Conservation (phyloP, 2,113 vertebrate genomes). For the Pterocles burchelli region DNA sequence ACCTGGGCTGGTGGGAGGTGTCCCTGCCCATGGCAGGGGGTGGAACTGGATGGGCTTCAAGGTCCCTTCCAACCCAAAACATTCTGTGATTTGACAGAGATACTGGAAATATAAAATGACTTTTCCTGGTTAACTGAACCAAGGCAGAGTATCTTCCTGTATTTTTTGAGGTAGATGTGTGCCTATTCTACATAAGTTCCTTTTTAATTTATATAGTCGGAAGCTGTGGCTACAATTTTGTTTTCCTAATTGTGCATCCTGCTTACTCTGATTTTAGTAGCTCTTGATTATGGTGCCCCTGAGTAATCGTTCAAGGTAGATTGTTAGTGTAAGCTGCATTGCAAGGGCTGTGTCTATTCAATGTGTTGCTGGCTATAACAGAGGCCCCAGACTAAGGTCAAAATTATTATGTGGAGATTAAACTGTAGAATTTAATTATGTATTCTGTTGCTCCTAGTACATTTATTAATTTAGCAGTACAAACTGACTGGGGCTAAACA, state of each 20-base stretch:
- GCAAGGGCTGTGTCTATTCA: conserved; percentile 48
- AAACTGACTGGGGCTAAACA: conserved; percentile 82
- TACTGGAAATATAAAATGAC: not conserved
- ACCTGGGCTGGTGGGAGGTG: no score
- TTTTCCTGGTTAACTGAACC: not conserved
- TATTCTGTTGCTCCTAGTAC: conserved; percentile 87
- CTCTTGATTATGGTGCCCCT: not conserved
- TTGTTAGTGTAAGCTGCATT: conserved; percentile 27
- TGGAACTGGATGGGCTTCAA: no score
- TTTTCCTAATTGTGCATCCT: conserved; percentile 14
- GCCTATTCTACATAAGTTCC: not conserved
- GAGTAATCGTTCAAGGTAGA: conserved; percentile 47
- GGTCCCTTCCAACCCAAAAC: no score
- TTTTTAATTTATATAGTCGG: not conserved
- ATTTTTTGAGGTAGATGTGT: not conserved
- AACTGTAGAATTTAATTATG: conserved; percentile 96
- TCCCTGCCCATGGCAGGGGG: no score
- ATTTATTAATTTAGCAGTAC: conserved; percentile 90
- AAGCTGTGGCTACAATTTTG: not conserved
- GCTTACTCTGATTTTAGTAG: conserved; percentile 41
- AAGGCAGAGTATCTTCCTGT: not conserved
- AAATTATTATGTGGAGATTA: conserved; percentile 90
- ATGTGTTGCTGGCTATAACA: conserved; percentile 59
- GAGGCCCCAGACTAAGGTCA: conserved; percentile 79
- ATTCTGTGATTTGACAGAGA: not conserved